Percentiles rank a stretch among this genome's conserved stretches.
These are phyloP conservation scores for Drosophila testacea DNA, from an alignment of 2,888 invertebrate species.

Conservation along the genomic window DNA sequence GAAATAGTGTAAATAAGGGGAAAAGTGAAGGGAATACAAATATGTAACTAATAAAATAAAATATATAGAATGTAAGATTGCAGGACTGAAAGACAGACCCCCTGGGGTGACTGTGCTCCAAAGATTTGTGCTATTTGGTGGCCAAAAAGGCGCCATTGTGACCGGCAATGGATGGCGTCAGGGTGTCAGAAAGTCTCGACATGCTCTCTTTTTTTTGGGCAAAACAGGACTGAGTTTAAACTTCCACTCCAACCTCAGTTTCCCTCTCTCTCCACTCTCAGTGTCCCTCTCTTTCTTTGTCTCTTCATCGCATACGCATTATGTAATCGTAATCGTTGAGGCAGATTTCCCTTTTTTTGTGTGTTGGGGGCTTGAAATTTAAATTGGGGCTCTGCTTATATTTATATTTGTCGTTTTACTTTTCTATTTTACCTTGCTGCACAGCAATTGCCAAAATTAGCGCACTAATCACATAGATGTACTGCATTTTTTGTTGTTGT, in stretches of 20 bases:
- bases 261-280: neutral
- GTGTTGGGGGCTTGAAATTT: conserved; percentile 20
- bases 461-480: conserved; percentile 83
- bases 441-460: conserved; percentile 84
- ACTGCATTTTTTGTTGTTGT: conserved; percentile 78
- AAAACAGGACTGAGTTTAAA: conserved; percentile 21
- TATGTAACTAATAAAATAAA: neutral
- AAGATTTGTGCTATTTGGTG: conserved; percentile 17
- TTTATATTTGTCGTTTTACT: conserved; percentile 1
- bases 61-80: conserved; percentile 2
- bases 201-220: conserved; percentile 5
- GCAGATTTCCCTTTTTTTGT: conserved; percentile 39
- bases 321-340: conserved; percentile 85
- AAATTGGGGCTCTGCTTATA: conserved; percentile 11
- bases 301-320: conserved; percentile 57
- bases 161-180: conserved; percentile 63
- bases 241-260: conserved; percentile 40
- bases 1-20: neutral
- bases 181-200: conserved; percentile 36
- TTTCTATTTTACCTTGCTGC: conserved; percentile 84
- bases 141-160: conserved; percentile 75
- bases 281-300: conserved; percentile 2
- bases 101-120: conserved; percentile 18
- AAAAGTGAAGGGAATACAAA: neutral
- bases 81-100: conserved; percentile 1